phyloP scores from a whole-genome alignment of 2,797 vertebrate species.

The Tiaroga cobitis region DNA sequence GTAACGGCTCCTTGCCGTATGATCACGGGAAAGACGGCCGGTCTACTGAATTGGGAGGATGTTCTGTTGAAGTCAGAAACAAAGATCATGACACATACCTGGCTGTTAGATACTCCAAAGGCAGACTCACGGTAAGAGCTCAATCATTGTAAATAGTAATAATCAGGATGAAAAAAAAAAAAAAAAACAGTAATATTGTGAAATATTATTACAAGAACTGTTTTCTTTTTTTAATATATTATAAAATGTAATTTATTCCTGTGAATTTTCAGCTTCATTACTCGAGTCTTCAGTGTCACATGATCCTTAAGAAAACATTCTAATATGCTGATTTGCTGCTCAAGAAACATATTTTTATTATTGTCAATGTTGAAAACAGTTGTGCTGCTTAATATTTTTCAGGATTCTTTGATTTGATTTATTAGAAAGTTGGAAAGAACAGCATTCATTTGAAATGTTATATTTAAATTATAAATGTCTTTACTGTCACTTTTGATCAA shows the following conservation, averaged over 20 bases:
- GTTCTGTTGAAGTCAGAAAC: slow-evolving; percentile 92
- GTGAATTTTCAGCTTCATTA: background rate
- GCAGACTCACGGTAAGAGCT: slow-evolving; percentile 88
- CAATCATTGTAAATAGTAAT: background rate
- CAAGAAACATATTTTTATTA: background rate
- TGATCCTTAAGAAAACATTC: background rate
- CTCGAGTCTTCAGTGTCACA: background rate
- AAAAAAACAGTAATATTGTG: background rate
- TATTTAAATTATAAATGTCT: background rate
- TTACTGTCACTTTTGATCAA: background rate
- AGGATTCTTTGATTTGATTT: background rate
- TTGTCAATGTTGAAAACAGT: background rate
- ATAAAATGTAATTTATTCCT: background rate
- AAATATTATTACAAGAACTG: background rate
- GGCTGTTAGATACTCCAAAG: slow-evolving; percentile 92
- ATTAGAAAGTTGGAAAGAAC: too few species aligned
- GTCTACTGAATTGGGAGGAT: slow-evolving; percentile 89
- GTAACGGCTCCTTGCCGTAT: slow-evolving; percentile 91
- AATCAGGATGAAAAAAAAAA: background rate
- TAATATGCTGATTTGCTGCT: background rate
- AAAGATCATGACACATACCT: slow-evolving; percentile 93
- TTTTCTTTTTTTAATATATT: background rate
- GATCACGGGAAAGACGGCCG: slow-evolving; percentile 96
- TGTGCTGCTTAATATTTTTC: background rate
- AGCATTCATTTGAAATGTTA: background rate